Evolutionary conservation across 2,888 invertebrate species (phyloP), one percentile per base, ranked within the genome.

Genomic region (Suillia variegata): DNA sequence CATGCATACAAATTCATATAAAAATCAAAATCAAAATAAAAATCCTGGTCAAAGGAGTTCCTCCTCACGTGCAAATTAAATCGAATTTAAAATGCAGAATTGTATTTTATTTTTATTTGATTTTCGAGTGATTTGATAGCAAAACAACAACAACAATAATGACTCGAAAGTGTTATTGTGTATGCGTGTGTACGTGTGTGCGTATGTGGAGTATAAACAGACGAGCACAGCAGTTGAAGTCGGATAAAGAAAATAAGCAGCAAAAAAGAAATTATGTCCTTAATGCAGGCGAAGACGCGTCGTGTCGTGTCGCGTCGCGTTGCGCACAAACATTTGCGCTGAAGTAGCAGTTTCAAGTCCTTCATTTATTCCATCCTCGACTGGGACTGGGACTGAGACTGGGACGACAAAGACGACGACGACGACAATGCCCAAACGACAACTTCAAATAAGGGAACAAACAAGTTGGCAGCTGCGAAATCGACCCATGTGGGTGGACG

Each of bases 21-120:
- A n/a, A n/a, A n/a, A n/a, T n/a, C n/a, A n/a, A n/a, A n/a, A 8
- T n/a, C 47, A 61, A 54, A 47, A 31, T 54, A 52, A 51, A 58
- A 61, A 61, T 61, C 58, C 57, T 52, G 48, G 10, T 31, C 24
- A 58, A 54, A 6, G 47, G 54, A 50, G 12, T 47, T 26, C 51
- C 51, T 8, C 51, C 26, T 26, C 26, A 6, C 6, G 6, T 5
- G 31, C 22, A 45, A 21, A 17, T 21, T 47, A 45, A 17, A 21
- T n/a, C 31, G 48, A 53, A 51, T 1, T 12, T 22, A 54, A 24
- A 33, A 58, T 31, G 49, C 17, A n/a, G n/a, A n/a, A n/a, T n/a
- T n/a, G n/a, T n/a, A n/a, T n/a, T n/a, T n/a, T n/a, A n/a, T n/a
- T n/a, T n/a, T n/a, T n/a, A n/a, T n/a, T n/a, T n/a, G n/a, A n/a